Evolutionary conservation across 2,888 invertebrate species (phyloP).

Genomic region (Parthenolecanium corni): DNA sequence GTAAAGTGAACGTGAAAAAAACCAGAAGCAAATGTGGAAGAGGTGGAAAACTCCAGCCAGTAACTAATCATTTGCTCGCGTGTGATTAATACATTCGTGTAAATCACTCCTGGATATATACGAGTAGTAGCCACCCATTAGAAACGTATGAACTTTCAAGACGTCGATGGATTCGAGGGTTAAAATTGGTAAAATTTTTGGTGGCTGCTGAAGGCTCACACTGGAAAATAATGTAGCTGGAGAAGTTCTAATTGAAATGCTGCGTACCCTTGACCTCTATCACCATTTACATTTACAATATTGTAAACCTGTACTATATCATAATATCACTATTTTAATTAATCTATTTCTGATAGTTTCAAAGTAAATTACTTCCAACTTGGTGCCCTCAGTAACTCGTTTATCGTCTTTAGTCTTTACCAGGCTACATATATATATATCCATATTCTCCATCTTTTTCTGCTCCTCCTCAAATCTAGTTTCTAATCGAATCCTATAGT

Average conservation of each 20-base stretch:
- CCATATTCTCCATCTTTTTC: not conserved
- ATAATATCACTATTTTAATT: slow-evolving; percentile 25
- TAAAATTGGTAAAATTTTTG: slow-evolving; percentile 16
- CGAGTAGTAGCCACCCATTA: not conserved
- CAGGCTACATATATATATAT: not conserved
- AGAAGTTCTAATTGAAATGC: slow-evolving; percentile 28
- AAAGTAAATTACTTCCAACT: slow-evolving; percentile 1
- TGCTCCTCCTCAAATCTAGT: no score
- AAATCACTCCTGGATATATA: slow-evolving; percentile 3
- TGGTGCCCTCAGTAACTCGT: not conserved
- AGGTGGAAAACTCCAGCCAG: no score
- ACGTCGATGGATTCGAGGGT: no score
- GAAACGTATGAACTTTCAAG: no score
- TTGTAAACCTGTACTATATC: not conserved
- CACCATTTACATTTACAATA: not conserved
- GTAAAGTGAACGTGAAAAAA: not conserved
- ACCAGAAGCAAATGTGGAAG: not conserved
- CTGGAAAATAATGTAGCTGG: slow-evolving; percentile 15
- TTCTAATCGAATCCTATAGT: no score
- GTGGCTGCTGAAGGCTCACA: slow-evolving; percentile 16
- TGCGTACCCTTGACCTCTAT: not conserved
- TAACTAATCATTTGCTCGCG: not conserved
- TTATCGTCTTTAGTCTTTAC: not conserved
- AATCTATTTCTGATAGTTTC: not conserved
- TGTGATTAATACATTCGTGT: slow-evolving; percentile 13